Evolutionary conservation across 1,140 invertebrate species (phyloP).

Genomic region (Drosophila novamexicana): DNA sequence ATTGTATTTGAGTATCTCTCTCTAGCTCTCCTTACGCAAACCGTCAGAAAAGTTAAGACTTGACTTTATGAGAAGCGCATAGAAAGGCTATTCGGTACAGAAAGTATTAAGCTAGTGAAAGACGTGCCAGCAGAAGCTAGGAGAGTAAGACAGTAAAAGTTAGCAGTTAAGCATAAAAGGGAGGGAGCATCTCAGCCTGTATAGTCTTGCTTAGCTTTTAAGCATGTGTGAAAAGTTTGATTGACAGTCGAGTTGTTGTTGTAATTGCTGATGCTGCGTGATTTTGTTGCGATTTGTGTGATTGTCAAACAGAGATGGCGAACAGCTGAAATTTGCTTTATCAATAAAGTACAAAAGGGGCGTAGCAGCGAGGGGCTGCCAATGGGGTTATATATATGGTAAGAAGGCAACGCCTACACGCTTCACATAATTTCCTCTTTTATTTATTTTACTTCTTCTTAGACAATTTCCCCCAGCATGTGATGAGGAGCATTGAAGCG

Average conservation of each 20-base stretch:
- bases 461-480: constrained; percentile 17
- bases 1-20: too few relatives aligned
- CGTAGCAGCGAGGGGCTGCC: neutral
- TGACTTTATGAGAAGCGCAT: too few relatives aligned
- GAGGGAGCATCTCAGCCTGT: too few relatives aligned
- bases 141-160: neutral
- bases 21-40: too few relatives aligned
- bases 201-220: neutral
- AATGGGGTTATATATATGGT: neutral
- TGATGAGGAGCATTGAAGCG: constrained; percentile 19
- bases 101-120: too few relatives aligned
- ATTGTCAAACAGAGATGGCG: neutral
- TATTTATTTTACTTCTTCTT: constrained; percentile 10
- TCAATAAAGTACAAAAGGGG: constrained; percentile 19
- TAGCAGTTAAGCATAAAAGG: too few relatives aligned
- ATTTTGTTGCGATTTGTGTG: constrained; percentile 10
- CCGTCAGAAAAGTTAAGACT: too few relatives aligned
- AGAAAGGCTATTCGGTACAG: too few relatives aligned
- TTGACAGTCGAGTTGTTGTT: constrained; percentile 3
- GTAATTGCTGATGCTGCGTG: constrained; percentile 1
- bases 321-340: constrained; percentile 14
- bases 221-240: constrained; percentile 9
- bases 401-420: constrained; percentile 16
- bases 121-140: too few relatives aligned
- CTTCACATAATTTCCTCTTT: constrained; percentile 6